phyloP scores from a whole-genome alignment of 2,113 vertebrate species.

The Phodopus roborovskii region DNA sequence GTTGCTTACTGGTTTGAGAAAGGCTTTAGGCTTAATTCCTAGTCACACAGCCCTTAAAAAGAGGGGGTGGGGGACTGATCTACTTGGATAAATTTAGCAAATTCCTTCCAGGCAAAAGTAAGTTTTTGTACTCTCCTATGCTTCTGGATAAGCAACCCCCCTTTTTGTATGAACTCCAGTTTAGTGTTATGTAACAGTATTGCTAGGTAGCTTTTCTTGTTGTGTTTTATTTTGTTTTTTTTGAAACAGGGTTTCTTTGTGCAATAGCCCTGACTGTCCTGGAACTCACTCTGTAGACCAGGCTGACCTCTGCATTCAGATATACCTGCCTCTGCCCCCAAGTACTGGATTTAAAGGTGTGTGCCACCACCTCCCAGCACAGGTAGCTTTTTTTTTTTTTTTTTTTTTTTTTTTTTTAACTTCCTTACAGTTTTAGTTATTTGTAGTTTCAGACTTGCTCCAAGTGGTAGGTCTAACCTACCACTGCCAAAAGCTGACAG shows the following conservation, averaged over 20 bases:
- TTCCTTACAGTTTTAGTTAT: slow-evolving; percentile 6
- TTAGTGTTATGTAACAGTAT: not conserved
- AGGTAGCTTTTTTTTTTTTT: not conserved
- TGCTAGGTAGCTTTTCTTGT: not conserved
- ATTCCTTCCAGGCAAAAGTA: not conserved
- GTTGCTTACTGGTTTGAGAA: not conserved
- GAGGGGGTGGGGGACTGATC: not conserved
- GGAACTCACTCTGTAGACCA: too few relatives aligned
- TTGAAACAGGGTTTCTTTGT: too few relatives aligned
- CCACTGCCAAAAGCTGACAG: not conserved
- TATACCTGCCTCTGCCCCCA: too few relatives aligned
- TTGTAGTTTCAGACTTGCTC: not conserved
- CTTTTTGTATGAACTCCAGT: not conserved
- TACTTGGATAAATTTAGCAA: not conserved
- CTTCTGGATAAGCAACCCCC: not conserved
- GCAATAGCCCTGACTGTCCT: too few relatives aligned
- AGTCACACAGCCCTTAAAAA: not conserved
- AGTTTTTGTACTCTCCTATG: not conserved
- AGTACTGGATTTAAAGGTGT: too few relatives aligned
- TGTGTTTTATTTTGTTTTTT: too few relatives aligned
- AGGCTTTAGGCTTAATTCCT: slow-evolving; percentile 1
- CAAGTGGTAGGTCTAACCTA: not conserved
- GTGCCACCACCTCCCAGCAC: too few relatives aligned
- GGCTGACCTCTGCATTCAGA: too few relatives aligned
- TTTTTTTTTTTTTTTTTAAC: too few relatives aligned